Evolutionary conservation across 1,140 invertebrate species (phyloP).

Genomic region (Rhopalosiphum maidis): DNA sequence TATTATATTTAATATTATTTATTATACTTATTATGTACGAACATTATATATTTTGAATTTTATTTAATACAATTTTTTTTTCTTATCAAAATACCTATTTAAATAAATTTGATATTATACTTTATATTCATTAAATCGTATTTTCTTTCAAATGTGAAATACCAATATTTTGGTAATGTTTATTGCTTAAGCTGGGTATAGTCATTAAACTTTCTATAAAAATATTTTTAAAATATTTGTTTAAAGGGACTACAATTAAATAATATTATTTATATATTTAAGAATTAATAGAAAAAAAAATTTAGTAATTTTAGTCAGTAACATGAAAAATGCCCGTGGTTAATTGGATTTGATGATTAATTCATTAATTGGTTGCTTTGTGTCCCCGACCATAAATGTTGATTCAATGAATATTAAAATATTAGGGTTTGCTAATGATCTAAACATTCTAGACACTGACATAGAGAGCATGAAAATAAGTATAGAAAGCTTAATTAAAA

Average conservation of each 20-base stretch:
- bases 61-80: constrained; percentile 14
- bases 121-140: background rate
- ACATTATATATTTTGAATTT: constrained; percentile 14
- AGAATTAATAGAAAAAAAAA: too few relatives aligned
- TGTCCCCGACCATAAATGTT: background rate
- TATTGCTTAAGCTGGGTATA: too few relatives aligned
- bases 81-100: background rate
- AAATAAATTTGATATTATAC: background rate
- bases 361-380: too few relatives aligned
- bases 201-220: too few relatives aligned
- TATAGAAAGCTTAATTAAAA: background rate
- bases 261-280: too few relatives aligned
- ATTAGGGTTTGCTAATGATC: background rate
- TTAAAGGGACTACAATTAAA: too few relatives aligned
- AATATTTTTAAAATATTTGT: too few relatives aligned
- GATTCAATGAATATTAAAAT: background rate
- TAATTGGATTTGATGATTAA: too few relatives aligned
- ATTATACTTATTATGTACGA: constrained; percentile 10
- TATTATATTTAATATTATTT: constrained; percentile 4
- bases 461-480: background rate
- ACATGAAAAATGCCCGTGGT: too few relatives aligned
- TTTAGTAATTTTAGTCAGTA: too few relatives aligned
- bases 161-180: background rate
- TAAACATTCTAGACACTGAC: background rate
- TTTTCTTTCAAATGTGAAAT: background rate